phyloP scores from a whole-genome alignment of 2,113 vertebrate genomes.

The Columba livia region DNA sequence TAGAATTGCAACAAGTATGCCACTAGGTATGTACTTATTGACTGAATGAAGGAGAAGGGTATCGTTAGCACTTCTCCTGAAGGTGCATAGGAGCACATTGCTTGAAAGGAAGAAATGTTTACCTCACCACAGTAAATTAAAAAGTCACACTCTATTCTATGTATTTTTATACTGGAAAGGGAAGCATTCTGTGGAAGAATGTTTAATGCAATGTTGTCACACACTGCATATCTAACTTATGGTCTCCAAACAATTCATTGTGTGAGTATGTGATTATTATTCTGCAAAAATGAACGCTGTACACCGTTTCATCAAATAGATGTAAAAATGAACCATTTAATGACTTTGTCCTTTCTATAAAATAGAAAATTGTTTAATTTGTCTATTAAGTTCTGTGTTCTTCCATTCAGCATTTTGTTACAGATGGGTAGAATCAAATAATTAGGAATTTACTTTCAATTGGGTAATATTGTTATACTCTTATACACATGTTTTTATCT shows the following conservation, averaged over 20 bases:
- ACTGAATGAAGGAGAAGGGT: neutral
- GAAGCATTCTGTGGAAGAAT: conserved; percentile 9
- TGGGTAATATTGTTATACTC: neutral
- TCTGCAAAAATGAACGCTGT: neutral
- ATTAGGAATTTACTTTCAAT: neutral
- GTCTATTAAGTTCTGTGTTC: neutral
- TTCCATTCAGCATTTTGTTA: neutral
- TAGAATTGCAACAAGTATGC: conserved; percentile 10
- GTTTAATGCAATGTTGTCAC: neutral
- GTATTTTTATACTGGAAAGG: conserved; percentile 36
- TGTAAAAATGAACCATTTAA: neutral
- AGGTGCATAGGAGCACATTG: neutral
- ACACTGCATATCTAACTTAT: neutral
- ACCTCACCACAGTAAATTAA: conserved; percentile 13
- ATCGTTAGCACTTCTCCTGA: neutral
- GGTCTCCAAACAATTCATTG: neutral
- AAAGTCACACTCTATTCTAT: neutral
- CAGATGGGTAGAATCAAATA: neutral
- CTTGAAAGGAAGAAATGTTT: conserved; percentile 30
- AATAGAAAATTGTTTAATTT: neutral
- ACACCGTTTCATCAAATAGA: neutral
- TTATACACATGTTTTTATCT: neutral
- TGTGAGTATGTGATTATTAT: neutral
- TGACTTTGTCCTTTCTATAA: neutral
- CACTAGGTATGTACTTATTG: neutral